Evolutionary conservation across 1,140 invertebrate species (phyloP).

Genomic region (Drosophila ficusphila): DNA sequence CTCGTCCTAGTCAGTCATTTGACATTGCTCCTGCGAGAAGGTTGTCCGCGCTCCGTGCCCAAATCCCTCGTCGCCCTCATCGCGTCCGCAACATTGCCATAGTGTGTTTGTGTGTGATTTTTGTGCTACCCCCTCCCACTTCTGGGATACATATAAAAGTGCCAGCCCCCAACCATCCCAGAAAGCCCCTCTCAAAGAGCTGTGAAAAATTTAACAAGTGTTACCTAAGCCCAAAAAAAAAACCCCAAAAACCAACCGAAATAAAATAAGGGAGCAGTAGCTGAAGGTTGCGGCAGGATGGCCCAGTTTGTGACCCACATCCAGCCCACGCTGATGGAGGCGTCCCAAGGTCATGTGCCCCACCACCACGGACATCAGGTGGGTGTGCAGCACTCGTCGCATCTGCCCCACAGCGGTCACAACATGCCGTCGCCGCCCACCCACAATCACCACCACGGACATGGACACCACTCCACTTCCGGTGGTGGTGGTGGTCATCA

Average conservation of each 20-base stretch:
- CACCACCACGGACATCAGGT: slow-evolving; percentile 83
- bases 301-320: slow-evolving; percentile 87
- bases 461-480: slow-evolving; percentile 48
- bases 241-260: slow-evolving; percentile 5
- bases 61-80: slow-evolving; percentile 39
- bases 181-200: slow-evolving; percentile 7
- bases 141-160: slow-evolving; percentile 57
- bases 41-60: slow-evolving; percentile 70
- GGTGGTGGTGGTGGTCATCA: slow-evolving; percentile 35
- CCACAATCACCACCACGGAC: slow-evolving; percentile 80
- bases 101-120: slow-evolving; percentile 27
- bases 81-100: slow-evolving; percentile 40
- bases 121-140: slow-evolving; percentile 41
- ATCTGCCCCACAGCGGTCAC: slow-evolving; percentile 83
- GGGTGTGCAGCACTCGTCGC: slow-evolving; percentile 79
- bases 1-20: slow-evolving; percentile 78
- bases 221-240: slow-evolving; percentile 29
- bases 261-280: slow-evolving; percentile 12
- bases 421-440: slow-evolving; percentile 83
- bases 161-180: background rate
- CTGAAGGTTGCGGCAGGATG: slow-evolving; percentile 65
- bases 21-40: slow-evolving; percentile 83
- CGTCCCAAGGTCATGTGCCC: slow-evolving; percentile 85
- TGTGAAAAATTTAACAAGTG: slow-evolving; percentile 64
- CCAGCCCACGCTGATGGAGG: slow-evolving; percentile 86